Percentiles rank a stretch among this genome's conserved stretches.
phyloP scores from a whole-genome alignment of 2,113 vertebrate genomes.

The Pluvialis apricaria region DNA sequence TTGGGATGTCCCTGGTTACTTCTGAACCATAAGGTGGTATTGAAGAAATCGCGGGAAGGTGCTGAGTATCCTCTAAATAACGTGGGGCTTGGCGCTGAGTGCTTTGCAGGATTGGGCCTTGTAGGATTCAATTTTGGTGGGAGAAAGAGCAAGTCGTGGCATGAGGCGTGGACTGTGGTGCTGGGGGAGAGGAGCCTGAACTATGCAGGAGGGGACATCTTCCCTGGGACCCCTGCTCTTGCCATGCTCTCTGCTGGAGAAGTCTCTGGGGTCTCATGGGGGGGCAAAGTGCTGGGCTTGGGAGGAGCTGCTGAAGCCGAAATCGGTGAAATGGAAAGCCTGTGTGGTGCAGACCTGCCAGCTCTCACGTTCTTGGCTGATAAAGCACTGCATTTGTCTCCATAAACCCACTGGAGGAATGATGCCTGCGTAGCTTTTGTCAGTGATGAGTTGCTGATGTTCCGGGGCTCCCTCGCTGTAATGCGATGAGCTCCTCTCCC shows the following conservation, averaged over 20 bases:
- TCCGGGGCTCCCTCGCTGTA: not conserved
- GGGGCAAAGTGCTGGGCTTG: not conserved
- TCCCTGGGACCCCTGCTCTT: not conserved
- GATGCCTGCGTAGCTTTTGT: not conserved
- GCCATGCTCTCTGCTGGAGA: not conserved
- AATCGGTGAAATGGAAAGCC: not conserved
- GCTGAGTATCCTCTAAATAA: not conserved
- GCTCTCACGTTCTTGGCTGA: not conserved
- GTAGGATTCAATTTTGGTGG: not conserved
- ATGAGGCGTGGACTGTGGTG: not conserved
- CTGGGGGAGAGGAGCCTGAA: not conserved
- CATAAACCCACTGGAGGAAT: not conserved
- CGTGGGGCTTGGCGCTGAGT: rapidly evolving
- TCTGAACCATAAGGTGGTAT: not conserved
- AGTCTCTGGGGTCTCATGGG: not conserved
- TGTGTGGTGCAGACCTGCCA: not conserved
- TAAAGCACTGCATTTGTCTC: not conserved
- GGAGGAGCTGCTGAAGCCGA: not conserved
- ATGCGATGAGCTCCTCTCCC: not conserved
- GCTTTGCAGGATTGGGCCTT: not conserved
- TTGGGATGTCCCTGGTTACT: not conserved
- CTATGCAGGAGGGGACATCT: rapidly evolving
- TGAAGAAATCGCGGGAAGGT: not conserved
- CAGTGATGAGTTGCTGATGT: not conserved
- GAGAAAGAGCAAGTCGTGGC: not conserved